Evolutionary conservation across 2,888 invertebrate species (phyloP), one percentile per base, ranked within the genome.

Genomic region (Eupithecia pulchellata): DNA sequence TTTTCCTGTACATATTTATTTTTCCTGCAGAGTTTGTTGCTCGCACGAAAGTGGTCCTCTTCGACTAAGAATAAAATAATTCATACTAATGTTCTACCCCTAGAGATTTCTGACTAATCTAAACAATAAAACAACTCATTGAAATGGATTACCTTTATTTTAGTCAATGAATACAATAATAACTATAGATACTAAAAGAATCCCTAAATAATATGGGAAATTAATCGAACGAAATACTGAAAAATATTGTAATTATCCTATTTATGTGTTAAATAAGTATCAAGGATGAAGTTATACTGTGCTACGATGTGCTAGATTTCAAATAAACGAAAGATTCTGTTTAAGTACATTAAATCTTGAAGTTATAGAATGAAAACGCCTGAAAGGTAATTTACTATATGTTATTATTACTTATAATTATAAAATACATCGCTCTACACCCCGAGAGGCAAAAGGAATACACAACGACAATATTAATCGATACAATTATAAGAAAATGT

Each of bases 391-490:
- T 34, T 20, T 11, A 61, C 20, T 34, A 17, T 32, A 34, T 61
- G 30, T 58, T 61, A 61, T 55, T 55, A 64, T 66, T 71, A 69
- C 71, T 71, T 72, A 32, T 60, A 69, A 84, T 85, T 83, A 79
- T 60, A 64, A 86, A 61, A 61, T 36, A 61, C 61, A 84, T 85
- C 78, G 86, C 89, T 88, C 92, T 89, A 61, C 88, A 80, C 91
- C 92, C 92, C 91, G 91, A 90, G 85, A 77, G 90, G 90, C 89
- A 89, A 85, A 89, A 86, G 81, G 79, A 79, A 80, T 34, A 91
- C 92, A 93, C 92, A 92, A 93, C 93, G 92, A 93, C 92, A 81
- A 85, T 86, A 82, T 52, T 52, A 52, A 84, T 86, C 84, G 85
- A 84, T 84, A 82, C 81, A 81, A 84, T 73, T 68, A 79, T 58